Conservation (phyloP, 2,113 vertebrate species). For the Gallinago paraguaiae region DNA sequence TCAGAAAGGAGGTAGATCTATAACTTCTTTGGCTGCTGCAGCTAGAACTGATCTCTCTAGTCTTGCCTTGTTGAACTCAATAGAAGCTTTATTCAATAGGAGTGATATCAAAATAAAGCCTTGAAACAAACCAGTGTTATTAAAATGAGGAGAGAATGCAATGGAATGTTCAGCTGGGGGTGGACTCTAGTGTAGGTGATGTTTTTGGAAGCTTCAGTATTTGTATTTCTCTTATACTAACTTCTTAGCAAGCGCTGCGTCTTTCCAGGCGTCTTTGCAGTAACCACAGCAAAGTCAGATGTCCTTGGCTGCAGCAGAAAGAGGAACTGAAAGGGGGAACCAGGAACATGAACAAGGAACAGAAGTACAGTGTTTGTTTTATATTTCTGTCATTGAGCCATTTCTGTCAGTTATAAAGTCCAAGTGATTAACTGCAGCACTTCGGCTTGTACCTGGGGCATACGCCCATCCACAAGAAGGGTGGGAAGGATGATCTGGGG, state of each 20-base stretch:
- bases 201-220: not conserved
- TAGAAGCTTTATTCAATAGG: not conserved
- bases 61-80: not conserved
- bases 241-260: not conserved
- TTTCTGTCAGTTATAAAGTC: not conserved
- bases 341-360: not conserved
- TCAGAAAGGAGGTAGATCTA: not conserved
- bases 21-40: not conserved
- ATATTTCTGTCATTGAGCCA: not conserved
- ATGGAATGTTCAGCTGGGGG: not conserved
- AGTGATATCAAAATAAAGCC: not conserved
- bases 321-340: constrained; percentile 10
- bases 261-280: not conserved
- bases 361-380: not conserved
- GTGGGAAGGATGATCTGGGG: too few relatives aligned
- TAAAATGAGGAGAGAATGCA: not conserved
- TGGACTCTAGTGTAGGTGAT: not conserved
- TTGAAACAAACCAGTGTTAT: not conserved
- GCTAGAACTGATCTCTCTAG: not conserved
- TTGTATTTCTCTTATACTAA: not conserved
- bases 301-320: constrained; percentile 3
- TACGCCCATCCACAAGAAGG: too few relatives aligned
- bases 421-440: not conserved
- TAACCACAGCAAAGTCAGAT: not conserved
- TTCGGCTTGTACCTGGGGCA: not conserved